Evolutionary conservation across 2,888 invertebrate species (phyloP), one percentile per base, ranked within the genome.

Genomic region (Synanthedon andrenaeformis): DNA sequence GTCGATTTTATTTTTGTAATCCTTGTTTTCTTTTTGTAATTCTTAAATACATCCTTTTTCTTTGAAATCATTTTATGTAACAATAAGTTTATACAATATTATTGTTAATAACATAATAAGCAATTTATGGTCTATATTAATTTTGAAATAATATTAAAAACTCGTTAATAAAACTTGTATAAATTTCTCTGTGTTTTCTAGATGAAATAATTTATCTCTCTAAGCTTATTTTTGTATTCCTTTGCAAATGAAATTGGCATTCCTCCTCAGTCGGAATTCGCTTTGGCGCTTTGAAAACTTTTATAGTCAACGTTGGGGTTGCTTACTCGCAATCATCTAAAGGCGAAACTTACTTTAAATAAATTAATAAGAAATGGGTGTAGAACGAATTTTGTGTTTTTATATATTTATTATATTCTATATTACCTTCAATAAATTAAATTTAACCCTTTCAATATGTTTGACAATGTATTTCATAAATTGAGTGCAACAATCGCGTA

Each of bases 401-500:
- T 52, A 52, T 52, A 17, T 51, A 49, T 14, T 49, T 41, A 53
- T 35, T 35, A 35, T 35, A 35, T 35, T 2, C 0, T 35, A 35
- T 6, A 35, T 8, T 35, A 35, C 8, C 23, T 23, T 23, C 23
- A 23, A 35, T 1, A 35, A 35, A 35, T 10, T 35, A 35, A 35
- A 35, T 35, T 35, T 35, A 6, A 35, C 35, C 35, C 35, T 35
- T 35, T 35, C 6, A 35, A 35, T 35, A 8, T 10, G 3, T 2
- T 10, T 35, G 10, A 35, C 8, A 10, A 35, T 10, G 48, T 41
- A 41, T 66, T 4, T 6, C n/a, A 6, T 45, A 67, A 73, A 79
- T 76, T 79, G 72, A 65, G 62, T 59, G 66, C 76, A 77, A 79
- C 70, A 62, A 67, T 62, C 58, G 76, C 72, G 79, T 78, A 74